Percentiles rank a stretch among this genome's conserved stretches.
phyloP scores from a whole-genome alignment of 2,888 invertebrate genomes.

The Opisthograptis luteolata region DNA sequence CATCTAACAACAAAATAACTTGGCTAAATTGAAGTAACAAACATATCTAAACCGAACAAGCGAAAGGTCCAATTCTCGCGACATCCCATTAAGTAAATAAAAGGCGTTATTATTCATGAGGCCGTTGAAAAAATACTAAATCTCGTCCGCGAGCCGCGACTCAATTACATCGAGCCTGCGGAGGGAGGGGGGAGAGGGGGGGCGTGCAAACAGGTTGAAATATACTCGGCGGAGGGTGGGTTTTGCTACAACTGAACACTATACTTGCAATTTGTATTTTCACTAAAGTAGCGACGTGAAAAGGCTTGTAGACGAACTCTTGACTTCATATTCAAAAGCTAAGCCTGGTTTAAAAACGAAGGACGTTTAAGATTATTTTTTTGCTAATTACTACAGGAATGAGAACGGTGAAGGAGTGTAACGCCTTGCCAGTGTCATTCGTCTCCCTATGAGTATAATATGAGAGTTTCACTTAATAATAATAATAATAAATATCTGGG shows the following conservation, averaged over 20 bases:
- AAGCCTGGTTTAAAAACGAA: no score
- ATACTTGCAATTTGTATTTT: slow-evolving; percentile 6
- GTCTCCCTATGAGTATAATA: no score
- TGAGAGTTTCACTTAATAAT: no score
- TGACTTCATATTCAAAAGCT: no score
- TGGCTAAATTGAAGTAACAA: not conserved
- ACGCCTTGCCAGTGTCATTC: no score
- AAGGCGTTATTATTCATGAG: slow-evolving; percentile 21
- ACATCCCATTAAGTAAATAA: slow-evolving; percentile 21
- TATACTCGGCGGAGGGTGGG: slow-evolving; percentile 11
- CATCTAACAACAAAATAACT: not conserved
- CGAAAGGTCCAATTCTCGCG: slow-evolving; percentile 3
- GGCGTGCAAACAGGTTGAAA: slow-evolving; percentile 33
- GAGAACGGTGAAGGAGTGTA: no score
- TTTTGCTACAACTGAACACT: slow-evolving; percentile 14
- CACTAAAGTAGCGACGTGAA: no score
- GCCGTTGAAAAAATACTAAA: slow-evolving; percentile 23
- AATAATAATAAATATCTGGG: no score
- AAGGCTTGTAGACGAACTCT: no score
- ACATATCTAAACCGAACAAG: slow-evolving; percentile 5
- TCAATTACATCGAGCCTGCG: slow-evolving; percentile 24
- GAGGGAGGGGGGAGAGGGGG: slow-evolving; percentile 1
- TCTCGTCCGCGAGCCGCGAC: slow-evolving; percentile 17
- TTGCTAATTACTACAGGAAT: no score
- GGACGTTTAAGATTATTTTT: no score